phyloP scores from a whole-genome alignment of 2,797 vertebrate genomes.

The Acrocephalus scirpaceus region DNA sequence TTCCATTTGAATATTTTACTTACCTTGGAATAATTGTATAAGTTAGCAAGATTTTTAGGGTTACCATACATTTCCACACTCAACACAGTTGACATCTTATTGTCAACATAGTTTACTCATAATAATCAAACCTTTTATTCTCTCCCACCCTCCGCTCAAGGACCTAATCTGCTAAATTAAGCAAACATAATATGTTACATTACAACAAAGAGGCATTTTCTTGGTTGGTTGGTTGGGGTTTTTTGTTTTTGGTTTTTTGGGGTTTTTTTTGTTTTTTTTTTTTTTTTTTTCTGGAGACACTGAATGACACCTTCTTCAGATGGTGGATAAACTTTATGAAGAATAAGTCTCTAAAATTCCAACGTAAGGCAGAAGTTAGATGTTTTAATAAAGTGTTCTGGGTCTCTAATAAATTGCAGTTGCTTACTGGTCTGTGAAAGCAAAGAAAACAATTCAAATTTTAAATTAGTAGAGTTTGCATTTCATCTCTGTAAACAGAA shows the following conservation, averaged over 20 bases:
- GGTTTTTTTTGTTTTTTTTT: not conserved
- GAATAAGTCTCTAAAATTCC: not conserved
- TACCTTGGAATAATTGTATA: not conserved
- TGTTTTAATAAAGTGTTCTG: not conserved
- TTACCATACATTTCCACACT: not conserved
- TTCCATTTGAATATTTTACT: not conserved
- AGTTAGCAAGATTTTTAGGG: not conserved
- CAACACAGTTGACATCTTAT: not conserved
- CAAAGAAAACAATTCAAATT: not conserved
- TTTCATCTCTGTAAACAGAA: not conserved
- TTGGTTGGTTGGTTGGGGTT: not conserved
- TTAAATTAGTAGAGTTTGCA: not conserved
- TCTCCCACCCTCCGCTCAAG: accelerated
- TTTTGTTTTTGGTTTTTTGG: not conserved
- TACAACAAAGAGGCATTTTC: not conserved
- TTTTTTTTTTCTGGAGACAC: no score
- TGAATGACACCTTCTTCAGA: not conserved
- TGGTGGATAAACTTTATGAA: not conserved
- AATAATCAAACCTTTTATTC: not conserved
- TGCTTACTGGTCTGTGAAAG: not conserved
- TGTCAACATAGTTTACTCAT: not conserved
- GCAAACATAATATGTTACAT: not conserved
- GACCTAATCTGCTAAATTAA: not conserved
- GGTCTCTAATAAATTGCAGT: not conserved
- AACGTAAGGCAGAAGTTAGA: not conserved